These are phyloP conservation scores for Triplophysa dalaica DNA, from an alignment of 2,113 vertebrate genomes.

Conservation along the genomic window DNA sequence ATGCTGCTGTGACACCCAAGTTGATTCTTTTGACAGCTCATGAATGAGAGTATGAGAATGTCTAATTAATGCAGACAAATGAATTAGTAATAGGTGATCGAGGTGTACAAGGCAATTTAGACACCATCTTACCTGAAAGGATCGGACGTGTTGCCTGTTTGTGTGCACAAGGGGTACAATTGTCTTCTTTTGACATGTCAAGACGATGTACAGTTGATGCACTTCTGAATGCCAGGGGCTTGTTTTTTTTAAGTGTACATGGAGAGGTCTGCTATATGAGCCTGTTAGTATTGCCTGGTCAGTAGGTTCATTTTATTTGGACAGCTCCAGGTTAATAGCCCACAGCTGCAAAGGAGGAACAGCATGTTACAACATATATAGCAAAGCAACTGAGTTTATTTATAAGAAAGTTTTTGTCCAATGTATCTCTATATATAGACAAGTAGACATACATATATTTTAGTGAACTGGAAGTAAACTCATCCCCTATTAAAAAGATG, in stretches of 20 bases:
- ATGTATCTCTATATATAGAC: too few relatives aligned
- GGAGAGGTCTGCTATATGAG: too few relatives aligned
- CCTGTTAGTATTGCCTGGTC: too few relatives aligned
- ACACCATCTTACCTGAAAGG: background rate
- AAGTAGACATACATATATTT: too few relatives aligned
- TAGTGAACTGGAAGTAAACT: too few relatives aligned
- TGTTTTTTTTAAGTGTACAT: background rate
- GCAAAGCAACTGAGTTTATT: too few relatives aligned
- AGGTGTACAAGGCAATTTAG: slow-evolving; percentile 8
- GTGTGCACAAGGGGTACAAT: background rate
- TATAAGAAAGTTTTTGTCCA: too few relatives aligned
- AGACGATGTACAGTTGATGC: background rate
- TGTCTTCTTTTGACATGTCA: background rate
- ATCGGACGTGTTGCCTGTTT: slow-evolving; percentile 13
- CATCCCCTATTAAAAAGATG: too few relatives aligned
- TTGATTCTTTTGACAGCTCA: slow-evolving; percentile 28
- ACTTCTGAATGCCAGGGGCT: background rate
- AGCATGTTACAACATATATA: too few relatives aligned
- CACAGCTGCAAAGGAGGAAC: too few relatives aligned
- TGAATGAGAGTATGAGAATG: slow-evolving; percentile 9
- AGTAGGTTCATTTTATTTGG: too few relatives aligned
- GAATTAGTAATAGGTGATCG: slow-evolving; percentile 26
- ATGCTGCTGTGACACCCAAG: slow-evolving; percentile 2
- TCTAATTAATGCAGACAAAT: slow-evolving; percentile 33
- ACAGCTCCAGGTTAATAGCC: too few relatives aligned